Evolutionary conservation across 2,797 vertebrate genomes (phyloP), one percentile per base, ranked within the genome.

Genomic region (Phalloptychus januarius): DNA sequence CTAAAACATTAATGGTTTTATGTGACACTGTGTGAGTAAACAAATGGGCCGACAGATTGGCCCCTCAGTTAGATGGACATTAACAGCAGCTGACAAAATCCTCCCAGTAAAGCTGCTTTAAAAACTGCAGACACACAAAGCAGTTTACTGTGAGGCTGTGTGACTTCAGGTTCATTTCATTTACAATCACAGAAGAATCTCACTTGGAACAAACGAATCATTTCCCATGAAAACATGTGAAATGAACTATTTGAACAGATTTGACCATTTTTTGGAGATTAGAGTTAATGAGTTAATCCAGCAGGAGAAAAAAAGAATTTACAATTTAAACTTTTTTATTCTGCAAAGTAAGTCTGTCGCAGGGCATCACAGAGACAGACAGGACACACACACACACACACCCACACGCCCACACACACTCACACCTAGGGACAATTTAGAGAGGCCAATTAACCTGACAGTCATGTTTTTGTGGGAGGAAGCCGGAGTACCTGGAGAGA

Each of bases 61-160:
- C 77, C 79, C 76, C 79, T 79, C 82, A 38, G 70, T 81, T 67
- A 72, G 79, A 87, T 23, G 85, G 87, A 91, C 86, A 83, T 83
- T 84, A 84, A 88, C 87, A 86, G 75, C 86, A 67, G 63, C 86
- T 89, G 89, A 87, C 50, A 73, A 77, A 73, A 78, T 83, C 81
- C 75, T 0, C 40, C 75, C 82, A 18, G 61, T 25, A 0, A 1
- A 3, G 33, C 25, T 70, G 75, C 75, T 74, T 75, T 77, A 74
- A 77, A 13, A 0, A 1, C 42, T 65, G 42, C 45, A 33, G 28
- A 11, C 20, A 65, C 33, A 38, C 16, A 10, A 38, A 20, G 31
- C 15, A 36, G 33, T 18, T 8, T 0, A 65, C 7, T 38, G 5
- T 40, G 16, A 25, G 36, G 10, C 3, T 6, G 13, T 6, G 8